phyloP scores from a whole-genome alignment of 2,113 vertebrate species.

The Nicator chloris region DNA sequence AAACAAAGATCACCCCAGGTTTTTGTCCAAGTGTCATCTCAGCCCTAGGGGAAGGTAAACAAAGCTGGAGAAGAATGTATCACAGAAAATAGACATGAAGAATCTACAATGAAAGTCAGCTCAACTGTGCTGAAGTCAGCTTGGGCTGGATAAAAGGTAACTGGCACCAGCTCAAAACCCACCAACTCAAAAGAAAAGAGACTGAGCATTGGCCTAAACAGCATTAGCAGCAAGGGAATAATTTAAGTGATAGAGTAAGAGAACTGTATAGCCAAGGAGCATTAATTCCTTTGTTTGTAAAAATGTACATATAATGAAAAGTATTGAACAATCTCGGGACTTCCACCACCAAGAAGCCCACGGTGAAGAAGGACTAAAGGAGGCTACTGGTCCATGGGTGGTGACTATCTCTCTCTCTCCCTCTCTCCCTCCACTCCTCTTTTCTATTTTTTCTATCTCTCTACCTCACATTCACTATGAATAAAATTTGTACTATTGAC shows the following conservation, averaged over 20 bases:
- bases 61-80: background rate
- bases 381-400: background rate
- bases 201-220: background rate
- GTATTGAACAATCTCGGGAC: background rate
- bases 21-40: background rate
- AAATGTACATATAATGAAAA: background rate
- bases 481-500: background rate
- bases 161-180: background rate
- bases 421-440: background rate
- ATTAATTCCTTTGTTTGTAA: background rate
- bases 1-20: background rate
- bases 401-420: no score
- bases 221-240: background rate
- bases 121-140: background rate
- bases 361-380: background rate
- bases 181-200: background rate
- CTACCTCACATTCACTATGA: background rate
- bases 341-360: background rate
- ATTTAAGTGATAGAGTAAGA: background rate
- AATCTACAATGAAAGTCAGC: background rate
- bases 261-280: background rate
- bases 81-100: background rate
- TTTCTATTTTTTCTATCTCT: background rate
- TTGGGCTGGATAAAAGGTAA: background rate
- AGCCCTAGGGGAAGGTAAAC: background rate